Evolutionary conservation across 2,888 invertebrate genomes (phyloP), one percentile per base, ranked within the genome.

Genomic region (Caenorhabditis afra): DNA sequence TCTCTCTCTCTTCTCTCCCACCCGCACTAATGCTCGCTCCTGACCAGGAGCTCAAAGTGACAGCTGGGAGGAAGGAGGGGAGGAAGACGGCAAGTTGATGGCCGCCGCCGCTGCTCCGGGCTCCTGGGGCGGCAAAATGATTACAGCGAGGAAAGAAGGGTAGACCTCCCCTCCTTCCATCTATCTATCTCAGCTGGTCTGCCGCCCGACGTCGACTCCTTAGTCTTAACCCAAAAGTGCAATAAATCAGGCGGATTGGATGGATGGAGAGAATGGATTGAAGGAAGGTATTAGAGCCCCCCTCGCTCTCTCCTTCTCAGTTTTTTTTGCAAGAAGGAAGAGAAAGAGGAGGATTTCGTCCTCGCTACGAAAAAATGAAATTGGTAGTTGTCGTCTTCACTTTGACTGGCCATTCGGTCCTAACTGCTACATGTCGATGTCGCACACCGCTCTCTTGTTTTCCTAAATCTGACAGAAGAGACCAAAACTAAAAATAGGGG

Each of bases 181-280:
- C 29, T n/a, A 7, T 29, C 29, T 7, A 29, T 29, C 29, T 29
- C 29, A 29, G 29, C 29, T 29, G 29, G 29, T 7, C n/a, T n/a
- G n/a, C n/a, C n/a, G n/a, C n/a, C n/a, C n/a, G n/a, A n/a, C n/a
- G n/a, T 29, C 29, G 23, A 39, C 39, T 44, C 44, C n/a, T n/a
- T n/a, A n/a, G n/a, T n/a, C n/a, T n/a, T 68, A 23, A 49, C 57
- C 62, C 55, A 57, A 71, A 73, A 64, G 73, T 73, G 73, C 73
- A 73, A 73, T 64, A 62, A 64, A 64, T 73, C 62, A 62, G 57
- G 20, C 44, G 58, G 49, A 22, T 41, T 57, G 29, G 7, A 29
- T 5, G 29, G 29, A 7, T 29, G 4, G 29, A 29, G 29, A 29
- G 29, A 7, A 29, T 7, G 4, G 29, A 29, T 29, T 29, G 3